A percentile compares a stretch with the other conserved stretches of the same genome.
These are phyloP conservation scores for Netelia fuscicornis DNA, from an alignment of 2,888 invertebrate species.

Conservation along the genomic window DNA sequence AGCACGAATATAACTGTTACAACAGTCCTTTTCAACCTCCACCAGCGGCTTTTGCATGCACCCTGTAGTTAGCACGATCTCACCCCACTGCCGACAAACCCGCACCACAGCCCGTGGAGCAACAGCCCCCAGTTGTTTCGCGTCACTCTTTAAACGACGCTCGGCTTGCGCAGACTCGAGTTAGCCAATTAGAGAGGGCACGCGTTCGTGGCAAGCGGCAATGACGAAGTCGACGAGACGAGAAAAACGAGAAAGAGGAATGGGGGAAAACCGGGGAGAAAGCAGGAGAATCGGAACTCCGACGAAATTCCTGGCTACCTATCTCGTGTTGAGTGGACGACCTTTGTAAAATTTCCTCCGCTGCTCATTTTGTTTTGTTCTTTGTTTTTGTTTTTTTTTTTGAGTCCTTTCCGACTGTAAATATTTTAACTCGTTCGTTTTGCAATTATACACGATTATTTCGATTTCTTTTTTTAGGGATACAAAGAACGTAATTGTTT, in stretches of 20 bases:
- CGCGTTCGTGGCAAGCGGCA: conserved; percentile 67
- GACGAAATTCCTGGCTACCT: background rate
- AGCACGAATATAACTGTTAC: conserved; percentile 51
- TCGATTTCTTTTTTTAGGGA: too few species aligned
- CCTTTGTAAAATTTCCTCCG: too few species aligned
- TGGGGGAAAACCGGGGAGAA: background rate
- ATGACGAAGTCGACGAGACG: conserved; percentile 60
- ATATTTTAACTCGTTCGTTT: too few species aligned
- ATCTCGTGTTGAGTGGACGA: too few species aligned
- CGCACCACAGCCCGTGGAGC: background rate
- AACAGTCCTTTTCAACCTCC: conserved; percentile 39
- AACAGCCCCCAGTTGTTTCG: conserved; percentile 51
- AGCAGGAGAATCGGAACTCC: conserved; percentile 1
- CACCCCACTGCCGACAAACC: conserved; percentile 11
- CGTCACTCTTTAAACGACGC: conserved; percentile 66
- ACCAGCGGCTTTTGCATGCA: conserved; percentile 36
- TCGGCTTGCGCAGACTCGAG: conserved; percentile 58
- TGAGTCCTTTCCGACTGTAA: too few species aligned
- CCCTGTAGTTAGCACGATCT: conserved; percentile 67
- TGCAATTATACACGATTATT: too few species aligned
- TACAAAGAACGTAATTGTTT: too few species aligned
- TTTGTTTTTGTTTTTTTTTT: too few species aligned
- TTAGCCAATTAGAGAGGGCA: conserved; percentile 69
- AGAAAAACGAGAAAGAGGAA: background rate
- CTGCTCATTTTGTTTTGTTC: too few species aligned